phyloP scores from a whole-genome alignment of 1,140 invertebrate genomes.

The Bombus superbus region DNA sequence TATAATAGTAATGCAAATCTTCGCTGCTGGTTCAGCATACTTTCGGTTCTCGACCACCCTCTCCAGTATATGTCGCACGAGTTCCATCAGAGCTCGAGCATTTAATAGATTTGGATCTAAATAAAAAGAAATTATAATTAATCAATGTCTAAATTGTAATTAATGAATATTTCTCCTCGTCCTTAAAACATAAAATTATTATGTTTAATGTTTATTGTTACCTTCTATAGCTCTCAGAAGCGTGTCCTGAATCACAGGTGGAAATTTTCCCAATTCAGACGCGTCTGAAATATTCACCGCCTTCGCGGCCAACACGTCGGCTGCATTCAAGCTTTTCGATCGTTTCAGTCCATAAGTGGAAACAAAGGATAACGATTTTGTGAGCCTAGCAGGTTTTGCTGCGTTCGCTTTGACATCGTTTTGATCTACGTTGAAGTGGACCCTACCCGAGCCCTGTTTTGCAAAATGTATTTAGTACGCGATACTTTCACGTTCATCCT shows the following conservation, averaged over 20 bases:
- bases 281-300: conserved; percentile 86
- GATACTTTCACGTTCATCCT: conserved; percentile 11
- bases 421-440: conserved; percentile 81
- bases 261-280: conserved; percentile 89
- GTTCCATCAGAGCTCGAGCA: conserved; percentile 91
- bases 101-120: conserved; percentile 90
- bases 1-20: conserved; percentile 92
- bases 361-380: conserved; percentile 79
- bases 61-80: conserved; percentile 91
- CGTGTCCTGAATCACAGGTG: conserved; percentile 87
- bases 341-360: conserved; percentile 87
- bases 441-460: conserved; percentile 80
- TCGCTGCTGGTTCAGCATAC: conserved; percentile 90
- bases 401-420: conserved; percentile 69
- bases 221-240: conserved; percentile 88
- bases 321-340: conserved; percentile 91
- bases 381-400: conserved; percentile 77
- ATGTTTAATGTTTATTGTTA: conserved; percentile 60
- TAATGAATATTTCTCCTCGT: background rate
- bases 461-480: conserved; percentile 3
- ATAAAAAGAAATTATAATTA: background rate
- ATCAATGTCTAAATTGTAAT: background rate
- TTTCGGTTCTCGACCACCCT: conserved; percentile 90
- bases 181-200: background rate
- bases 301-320: conserved; percentile 83